A percentile compares a stretch with the other conserved stretches of the same genome.
These are phyloP conservation scores for Tenthredo livida DNA, from an alignment of 2,888 invertebrate genomes.

Conservation along the genomic window DNA sequence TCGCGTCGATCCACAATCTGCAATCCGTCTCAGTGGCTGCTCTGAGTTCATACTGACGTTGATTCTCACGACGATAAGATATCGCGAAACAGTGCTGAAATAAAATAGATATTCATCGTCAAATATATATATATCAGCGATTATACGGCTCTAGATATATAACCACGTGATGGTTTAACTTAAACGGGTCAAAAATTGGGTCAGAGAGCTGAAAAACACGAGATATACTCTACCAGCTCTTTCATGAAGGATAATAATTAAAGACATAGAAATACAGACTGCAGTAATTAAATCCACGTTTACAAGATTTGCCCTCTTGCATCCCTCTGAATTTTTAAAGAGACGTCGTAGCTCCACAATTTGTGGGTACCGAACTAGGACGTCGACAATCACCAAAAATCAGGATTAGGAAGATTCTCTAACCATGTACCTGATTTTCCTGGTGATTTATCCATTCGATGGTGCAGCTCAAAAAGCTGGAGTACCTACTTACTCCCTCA, in stretches of 20 bases:
- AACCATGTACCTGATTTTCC: background rate
- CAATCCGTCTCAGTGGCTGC: conserved; percentile 93
- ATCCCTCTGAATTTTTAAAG: conserved; percentile 2
- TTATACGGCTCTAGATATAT: background rate
- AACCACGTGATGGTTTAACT: background rate
- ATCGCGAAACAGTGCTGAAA: conserved; percentile 93
- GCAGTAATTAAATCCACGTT: background rate
- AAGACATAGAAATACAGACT: background rate
- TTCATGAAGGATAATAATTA: background rate
- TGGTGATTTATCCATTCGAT: background rate
- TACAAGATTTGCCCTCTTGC: background rate
- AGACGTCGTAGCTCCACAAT: background rate
- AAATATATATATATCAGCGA: background rate
- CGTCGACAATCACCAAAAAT: too few species aligned
- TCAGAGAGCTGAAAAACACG: background rate
- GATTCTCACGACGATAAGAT: conserved; percentile 91
- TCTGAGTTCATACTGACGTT: conserved; percentile 92
- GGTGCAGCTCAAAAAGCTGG: background rate
- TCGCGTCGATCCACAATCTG: conserved; percentile 94
- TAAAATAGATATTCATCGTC: conserved; percentile 53
- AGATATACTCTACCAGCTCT: background rate
- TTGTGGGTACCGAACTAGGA: too few species aligned
- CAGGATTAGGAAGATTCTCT: background rate
- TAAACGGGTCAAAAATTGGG: background rate
- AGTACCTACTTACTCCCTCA: background rate